These are phyloP conservation scores for Pseudomyrmex dendroicus DNA, from an alignment of 1,140 invertebrate genomes.

Conservation along the genomic window DNA sequence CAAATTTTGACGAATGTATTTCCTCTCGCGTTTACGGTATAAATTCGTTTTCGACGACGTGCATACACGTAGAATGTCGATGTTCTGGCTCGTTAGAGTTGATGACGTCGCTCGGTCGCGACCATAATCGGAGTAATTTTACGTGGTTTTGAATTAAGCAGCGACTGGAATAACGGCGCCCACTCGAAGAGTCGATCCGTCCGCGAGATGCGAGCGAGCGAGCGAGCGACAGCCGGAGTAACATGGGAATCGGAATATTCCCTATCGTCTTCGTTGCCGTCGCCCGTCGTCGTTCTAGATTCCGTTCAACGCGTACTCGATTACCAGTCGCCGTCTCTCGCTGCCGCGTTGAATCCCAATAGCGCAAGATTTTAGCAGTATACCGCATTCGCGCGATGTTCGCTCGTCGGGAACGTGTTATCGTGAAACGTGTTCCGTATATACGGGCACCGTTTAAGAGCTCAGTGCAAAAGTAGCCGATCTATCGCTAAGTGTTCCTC, in stretches of 20 bases:
- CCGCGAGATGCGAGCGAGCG: background rate
- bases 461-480: conserved; percentile 41
- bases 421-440: conserved; percentile 61
- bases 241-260: conserved; percentile 53
- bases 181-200: conserved; percentile 31
- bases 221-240: conserved; percentile 26
- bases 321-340: conserved; percentile 67
- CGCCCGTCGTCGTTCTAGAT: conserved; percentile 36
- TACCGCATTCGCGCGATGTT: conserved; percentile 69
- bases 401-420: conserved; percentile 67
- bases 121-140: conserved; percentile 23
- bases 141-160: conserved; percentile 27
- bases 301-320: conserved; percentile 70
- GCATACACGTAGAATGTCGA: background rate
- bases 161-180: background rate
- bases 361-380: conserved; percentile 72
- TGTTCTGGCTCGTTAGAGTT: conserved; percentile 19
- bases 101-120: background rate
- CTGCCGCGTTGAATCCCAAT: conserved; percentile 76
- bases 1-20: background rate
- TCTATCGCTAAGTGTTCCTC: conserved; percentile 31
- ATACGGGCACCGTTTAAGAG: conserved; percentile 31
- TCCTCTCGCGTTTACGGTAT: background rate
- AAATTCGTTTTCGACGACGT: background rate
- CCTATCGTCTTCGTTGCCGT: conserved; percentile 17